These are phyloP conservation scores for Cavia aperea DNA, from an alignment of 2,113 vertebrate species.

Conservation along the genomic window DNA sequence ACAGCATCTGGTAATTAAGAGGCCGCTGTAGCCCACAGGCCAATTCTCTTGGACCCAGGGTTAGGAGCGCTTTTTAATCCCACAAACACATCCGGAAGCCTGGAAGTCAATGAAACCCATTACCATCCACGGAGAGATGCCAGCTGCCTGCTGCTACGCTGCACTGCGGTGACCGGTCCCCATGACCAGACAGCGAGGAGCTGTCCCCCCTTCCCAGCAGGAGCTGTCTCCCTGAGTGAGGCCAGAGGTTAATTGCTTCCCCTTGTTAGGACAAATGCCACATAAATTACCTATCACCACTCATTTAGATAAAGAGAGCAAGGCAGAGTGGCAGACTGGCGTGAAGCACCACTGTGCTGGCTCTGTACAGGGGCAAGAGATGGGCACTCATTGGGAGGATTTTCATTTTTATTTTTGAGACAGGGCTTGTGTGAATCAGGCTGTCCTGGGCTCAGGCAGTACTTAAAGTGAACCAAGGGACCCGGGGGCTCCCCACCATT, in stretches of 20 bases:
- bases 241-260: constrained; percentile 41
- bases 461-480: neutral
- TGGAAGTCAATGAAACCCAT: constrained; percentile 45
- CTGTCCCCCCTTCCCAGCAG: neutral
- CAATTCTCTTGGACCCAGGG: neutral
- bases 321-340: neutral
- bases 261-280: constrained; percentile 30
- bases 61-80: constrained; percentile 23
- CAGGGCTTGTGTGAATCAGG: neutral
- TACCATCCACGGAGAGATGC: neutral
- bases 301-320: constrained; percentile 12
- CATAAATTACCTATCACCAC: constrained; percentile 33
- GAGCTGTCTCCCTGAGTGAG: neutral
- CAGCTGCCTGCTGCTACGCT: neutral
- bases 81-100: neutral
- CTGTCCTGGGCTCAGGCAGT: neutral
- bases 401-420: neutral
- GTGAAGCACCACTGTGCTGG: neutral
- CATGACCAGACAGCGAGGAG: neutral
- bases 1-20: neutral
- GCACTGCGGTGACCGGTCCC: neutral
- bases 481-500: no score
- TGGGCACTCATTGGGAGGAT: neutral
- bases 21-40: fast-evolving
- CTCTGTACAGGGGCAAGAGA: neutral